A percentile compares a stretch with the other conserved stretches of the same genome.
Evolutionary conservation across 2,797 vertebrate genomes (phyloP).

Genomic region (Clangula hyemalis): DNA sequence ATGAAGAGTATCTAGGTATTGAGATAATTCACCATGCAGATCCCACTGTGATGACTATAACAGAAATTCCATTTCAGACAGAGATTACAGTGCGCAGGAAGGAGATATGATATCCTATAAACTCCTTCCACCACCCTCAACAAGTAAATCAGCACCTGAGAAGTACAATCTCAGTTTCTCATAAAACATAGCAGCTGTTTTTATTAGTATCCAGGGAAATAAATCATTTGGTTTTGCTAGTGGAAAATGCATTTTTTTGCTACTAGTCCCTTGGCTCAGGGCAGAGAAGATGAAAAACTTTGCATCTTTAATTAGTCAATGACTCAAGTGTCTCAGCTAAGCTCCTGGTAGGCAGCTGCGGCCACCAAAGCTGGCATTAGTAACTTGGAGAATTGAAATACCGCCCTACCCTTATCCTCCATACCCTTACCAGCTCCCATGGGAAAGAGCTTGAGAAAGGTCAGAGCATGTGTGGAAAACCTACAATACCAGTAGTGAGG

Average conservation of each 20-base stretch:
- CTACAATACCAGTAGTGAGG: neutral
- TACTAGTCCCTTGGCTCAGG: neutral
- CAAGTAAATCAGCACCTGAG: neutral
- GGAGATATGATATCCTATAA: neutral
- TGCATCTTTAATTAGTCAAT: neutral
- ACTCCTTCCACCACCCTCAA: neutral
- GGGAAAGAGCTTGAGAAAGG: neutral
- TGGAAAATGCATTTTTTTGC: neutral
- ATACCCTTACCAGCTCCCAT: neutral
- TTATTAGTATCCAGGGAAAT: neutral
- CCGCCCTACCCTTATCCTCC: neutral
- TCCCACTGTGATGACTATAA: neutral
- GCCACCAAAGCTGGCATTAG: neutral
- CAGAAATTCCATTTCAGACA: neutral
- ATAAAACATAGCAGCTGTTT: neutral
- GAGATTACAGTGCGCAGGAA: neutral
- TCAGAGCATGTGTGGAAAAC: neutral
- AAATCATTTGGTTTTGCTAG: neutral
- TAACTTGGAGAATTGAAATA: neutral
- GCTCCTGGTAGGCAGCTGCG: neutral
- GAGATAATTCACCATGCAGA: neutral
- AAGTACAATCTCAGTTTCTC: neutral
- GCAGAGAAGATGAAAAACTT: neutral
- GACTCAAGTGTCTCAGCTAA: neutral
- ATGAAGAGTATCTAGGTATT: neutral